phyloP scores from a whole-genome alignment of 2,797 vertebrate genomes.

The Enteromius viviparus region DNA sequence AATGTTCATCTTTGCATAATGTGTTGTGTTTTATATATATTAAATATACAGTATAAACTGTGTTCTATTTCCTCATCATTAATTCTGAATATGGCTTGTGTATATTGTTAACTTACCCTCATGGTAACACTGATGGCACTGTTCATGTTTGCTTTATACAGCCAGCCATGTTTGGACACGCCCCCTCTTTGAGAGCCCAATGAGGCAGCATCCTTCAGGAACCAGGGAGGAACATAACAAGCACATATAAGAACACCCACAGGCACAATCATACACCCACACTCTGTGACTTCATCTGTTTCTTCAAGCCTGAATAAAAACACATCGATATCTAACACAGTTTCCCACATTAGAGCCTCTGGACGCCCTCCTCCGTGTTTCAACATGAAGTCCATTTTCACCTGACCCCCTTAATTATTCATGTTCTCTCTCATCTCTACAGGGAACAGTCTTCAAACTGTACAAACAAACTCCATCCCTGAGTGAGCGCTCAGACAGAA shows the following conservation, averaged over 20 bases:
- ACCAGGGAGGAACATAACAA: constrained; percentile 28
- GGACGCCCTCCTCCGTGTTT: constrained; percentile 12
- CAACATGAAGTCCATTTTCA: constrained; percentile 35
- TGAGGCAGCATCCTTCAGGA: constrained; percentile 88
- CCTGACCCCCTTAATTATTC: constrained; percentile 46
- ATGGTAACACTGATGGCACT: constrained; percentile 98
- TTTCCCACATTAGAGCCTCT: constrained; percentile 28
- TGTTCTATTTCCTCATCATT: not conserved
- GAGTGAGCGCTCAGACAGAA: constrained; percentile 19
- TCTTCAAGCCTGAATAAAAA: constrained; percentile 20
- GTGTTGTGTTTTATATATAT: not conserved
- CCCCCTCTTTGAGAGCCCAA: constrained; percentile 95
- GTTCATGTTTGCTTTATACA: constrained; percentile 99
- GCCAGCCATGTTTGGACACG: constrained; percentile 96
- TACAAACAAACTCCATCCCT: constrained; percentile 43
- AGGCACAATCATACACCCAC: constrained; percentile 23
- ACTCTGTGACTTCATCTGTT: constrained; percentile 8
- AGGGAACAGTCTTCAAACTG: constrained; percentile 31
- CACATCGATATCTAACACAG: not conserved
- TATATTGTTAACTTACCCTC: constrained; percentile 80
- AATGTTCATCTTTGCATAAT: not conserved
- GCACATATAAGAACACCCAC: not conserved
- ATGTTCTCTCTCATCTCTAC: constrained; percentile 12
- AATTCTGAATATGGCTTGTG: not conserved
- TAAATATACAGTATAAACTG: not conserved